Base-by-base conservation (phyloP, 37 sponge, comb jelly and placozoan genomes). In the Chondrilla cf. caribensis region DNA sequence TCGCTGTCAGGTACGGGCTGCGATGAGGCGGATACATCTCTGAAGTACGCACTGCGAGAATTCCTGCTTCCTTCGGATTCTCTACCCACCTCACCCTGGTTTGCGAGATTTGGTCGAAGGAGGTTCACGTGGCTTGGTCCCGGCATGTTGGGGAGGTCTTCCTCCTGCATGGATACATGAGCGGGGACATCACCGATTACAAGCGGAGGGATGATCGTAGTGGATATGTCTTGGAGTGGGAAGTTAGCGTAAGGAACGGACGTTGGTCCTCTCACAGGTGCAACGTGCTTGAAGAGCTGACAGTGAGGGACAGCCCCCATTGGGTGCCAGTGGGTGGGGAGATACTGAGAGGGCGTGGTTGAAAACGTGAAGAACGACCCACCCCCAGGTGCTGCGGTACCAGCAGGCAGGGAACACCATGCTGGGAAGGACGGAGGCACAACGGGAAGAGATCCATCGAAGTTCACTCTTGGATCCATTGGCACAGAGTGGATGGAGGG, bases 291-390 rank as follows among this genome's bases (percentile, higher is more conserved):
- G 76, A 73, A 73, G 76, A 73, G 41, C 7, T 37, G 36, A 38
- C 76, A 73, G 21, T 73, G 76, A n/a, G 42, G 76, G 24, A 73
- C 41, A 24, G 76, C 22, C 18, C 41, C 76, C 44, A 73, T 7
- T 0, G 92, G 92, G 79, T 92, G 88, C 38, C 85, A 84, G 73
- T 88, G 81, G 58, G 92, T 68, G 31, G 88, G 88, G 24, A 92
- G 60, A 58, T 72, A 92, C 33, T 82, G 83, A 11, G 92, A 85
- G 11, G 92, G 89, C 0, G 92, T 85, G 35, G 92, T 78, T 14
- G 92, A 88, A 41, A 92, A 85, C 7, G 92, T 92, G 70, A 92
- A 92, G 43, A 92, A 92, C 1, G 92, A 86, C 15, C 86, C 92
- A 8, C 81, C 76, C 15, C 68, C 68, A 7, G 76, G 76, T 0